Conservation (phyloP, 2,888 invertebrate species). For the Allygus modestus region DNA sequence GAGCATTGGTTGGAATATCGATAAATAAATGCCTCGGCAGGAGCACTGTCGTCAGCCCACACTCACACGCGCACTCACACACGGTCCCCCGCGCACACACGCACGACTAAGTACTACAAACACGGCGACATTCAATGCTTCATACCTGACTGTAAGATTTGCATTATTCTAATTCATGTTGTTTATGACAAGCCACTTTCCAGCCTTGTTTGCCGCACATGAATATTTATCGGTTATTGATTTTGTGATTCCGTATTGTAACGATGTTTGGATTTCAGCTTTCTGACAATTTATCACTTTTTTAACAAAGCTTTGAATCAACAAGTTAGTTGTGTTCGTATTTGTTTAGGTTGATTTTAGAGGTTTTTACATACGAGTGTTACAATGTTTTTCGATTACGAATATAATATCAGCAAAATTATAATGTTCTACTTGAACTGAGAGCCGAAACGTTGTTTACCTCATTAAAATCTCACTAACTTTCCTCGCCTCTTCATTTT, state of each 20-base stretch:
- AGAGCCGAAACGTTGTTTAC: slow-evolving; percentile 14
- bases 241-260: slow-evolving; percentile 30
- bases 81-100: not conserved
- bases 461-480: slow-evolving; percentile 29
- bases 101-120: not conserved
- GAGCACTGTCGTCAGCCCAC: not conserved
- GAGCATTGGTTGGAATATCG: not conserved
- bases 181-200: slow-evolving; percentile 37
- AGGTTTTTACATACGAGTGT: no score
- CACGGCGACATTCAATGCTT: slow-evolving; percentile 31
- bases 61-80: not conserved
- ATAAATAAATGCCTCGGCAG: not conserved
- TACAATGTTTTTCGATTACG: no score
- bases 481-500: slow-evolving; percentile 41
- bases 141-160: slow-evolving; percentile 21
- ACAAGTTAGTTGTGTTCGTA: not conserved
- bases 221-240: slow-evolving; percentile 40
- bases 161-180: slow-evolving; percentile 29
- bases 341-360: not conserved
- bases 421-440: slow-evolving; percentile 11
- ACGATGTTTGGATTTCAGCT: slow-evolving; percentile 34
- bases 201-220: slow-evolving; percentile 19
- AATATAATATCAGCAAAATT: not conserved
- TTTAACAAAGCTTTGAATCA: not conserved
- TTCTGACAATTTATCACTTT: slow-evolving; percentile 22